Base-by-base conservation (phyloP, 2,113 vertebrate species). In the Astur gentilis region DNA sequence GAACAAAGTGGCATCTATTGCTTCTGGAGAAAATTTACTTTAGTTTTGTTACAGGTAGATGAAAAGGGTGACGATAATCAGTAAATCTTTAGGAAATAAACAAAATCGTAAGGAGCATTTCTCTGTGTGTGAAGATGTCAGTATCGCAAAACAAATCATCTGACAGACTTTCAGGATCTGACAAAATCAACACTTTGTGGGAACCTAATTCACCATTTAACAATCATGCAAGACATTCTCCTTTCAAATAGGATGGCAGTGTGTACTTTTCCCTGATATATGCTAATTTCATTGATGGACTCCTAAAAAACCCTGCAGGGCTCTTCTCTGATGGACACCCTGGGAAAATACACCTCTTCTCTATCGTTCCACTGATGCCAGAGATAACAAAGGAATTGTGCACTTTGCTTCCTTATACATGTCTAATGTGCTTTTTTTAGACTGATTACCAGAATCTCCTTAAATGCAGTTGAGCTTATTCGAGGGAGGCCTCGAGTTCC, bases 381-480 rank as follows among this genome's bases (percentile, higher is more conserved):
- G 87, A 96, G 95, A 88, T 96, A 95, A 93, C 79, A 80, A 61
- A 93, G 90, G 86, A 98, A 97, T 96, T 82, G 29, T 83, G 66
- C 14, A 11, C 70, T 96, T 93, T 96, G 72, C 81, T 93, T 96
- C 50, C 90, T 95, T 66, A 25, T 93, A 78, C 38, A 86, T 84
- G 92, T 47, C 79, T 93, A 64, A 91, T 77, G 83, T 91, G 95
- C 83, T 97, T 96, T 97, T 95, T 95, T 87, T 94, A 97, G 92
- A 78, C 92, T 54, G 70, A 95, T 95, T 95, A 92, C 91, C 85
- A 95, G 95, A 92, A 92, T 95, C 76, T 97, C 93, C 96, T 97
- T 95, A 91, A 97, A 96, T 93, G 95, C 70, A 88, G 91, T 72
- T 95, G 90, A 96, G 75, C 71, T 97, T 87, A 95, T 96, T 95